These are phyloP conservation scores for Antechinus stuartii DNA, from an alignment of 2,113 vertebrate species.

Conservation along the genomic window DNA sequence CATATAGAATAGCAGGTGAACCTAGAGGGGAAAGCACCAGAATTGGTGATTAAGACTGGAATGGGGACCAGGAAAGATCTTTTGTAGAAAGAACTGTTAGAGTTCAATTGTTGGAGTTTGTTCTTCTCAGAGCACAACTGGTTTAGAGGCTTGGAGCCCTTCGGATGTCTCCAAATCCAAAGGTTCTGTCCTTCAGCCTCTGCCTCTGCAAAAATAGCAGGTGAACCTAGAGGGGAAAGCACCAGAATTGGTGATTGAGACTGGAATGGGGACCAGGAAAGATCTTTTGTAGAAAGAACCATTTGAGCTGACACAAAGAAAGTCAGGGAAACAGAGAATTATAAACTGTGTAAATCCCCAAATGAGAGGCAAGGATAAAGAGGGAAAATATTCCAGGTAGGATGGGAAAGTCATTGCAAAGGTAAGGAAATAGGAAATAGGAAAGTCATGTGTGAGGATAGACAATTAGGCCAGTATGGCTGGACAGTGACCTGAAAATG, in stretches of 20 bases:
- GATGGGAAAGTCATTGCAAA: not conserved
- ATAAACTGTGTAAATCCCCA: not conserved
- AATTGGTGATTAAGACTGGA: not conserved
- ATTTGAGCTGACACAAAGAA: not conserved
- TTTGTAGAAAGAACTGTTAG: not conserved
- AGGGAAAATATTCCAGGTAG: not conserved
- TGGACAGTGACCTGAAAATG: not conserved
- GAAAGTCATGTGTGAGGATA: not conserved
- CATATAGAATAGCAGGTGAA: not conserved
- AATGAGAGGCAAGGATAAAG: not conserved
- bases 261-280: not conserved
- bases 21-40: not conserved
- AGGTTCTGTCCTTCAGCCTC: too few relatives aligned
- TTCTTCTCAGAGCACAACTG: too few relatives aligned
- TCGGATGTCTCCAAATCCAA: too few relatives aligned
- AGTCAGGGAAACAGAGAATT: not conserved
- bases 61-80: not conserved
- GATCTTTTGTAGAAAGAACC: not conserved
- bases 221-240: not conserved
- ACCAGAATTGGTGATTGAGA: not conserved
- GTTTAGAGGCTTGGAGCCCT: too few relatives aligned
- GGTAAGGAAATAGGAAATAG: not conserved
- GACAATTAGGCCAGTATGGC: not conserved
- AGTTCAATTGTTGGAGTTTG: too few relatives aligned
- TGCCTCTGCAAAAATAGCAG: too few relatives aligned